Evolutionary conservation across 2,113 vertebrate genomes (phyloP).

Genomic region (Neodontobutis hainanensis): DNA sequence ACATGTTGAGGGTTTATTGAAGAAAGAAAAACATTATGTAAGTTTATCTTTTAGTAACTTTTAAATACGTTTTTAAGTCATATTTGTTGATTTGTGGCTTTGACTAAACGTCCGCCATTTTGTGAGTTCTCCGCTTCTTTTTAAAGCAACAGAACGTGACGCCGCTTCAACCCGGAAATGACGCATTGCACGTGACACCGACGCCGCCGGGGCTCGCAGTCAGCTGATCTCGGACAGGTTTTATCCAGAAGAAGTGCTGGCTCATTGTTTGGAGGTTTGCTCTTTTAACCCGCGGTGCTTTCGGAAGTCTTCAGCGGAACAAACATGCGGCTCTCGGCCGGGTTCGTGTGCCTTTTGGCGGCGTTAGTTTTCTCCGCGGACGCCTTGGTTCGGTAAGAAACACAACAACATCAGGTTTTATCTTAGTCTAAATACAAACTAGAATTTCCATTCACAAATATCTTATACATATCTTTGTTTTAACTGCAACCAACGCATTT

Average conservation of each 20-base stretch:
- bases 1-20: no score
- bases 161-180: neutral
- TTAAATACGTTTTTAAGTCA: no score
- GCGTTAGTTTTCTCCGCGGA: neutral
- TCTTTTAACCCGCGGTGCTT: neutral
- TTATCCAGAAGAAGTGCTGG: neutral
- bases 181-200: neutral
- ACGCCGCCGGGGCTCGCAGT: neutral
- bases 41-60: no score
- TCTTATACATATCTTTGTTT: neutral
- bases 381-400: conserved; percentile 6
- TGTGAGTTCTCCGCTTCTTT: neutral
- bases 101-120: neutral
- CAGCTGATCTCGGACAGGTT: conserved; percentile 2
- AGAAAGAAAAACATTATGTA: no score
- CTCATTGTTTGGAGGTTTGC: neutral
- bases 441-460: neutral
- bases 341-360: neutral
- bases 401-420: neutral
- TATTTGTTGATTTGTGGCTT: neutral
- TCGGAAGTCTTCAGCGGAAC: neutral
- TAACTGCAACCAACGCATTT: neutral
- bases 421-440: neutral
- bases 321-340: neutral
- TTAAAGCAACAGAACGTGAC: neutral